Evolutionary conservation across 1,140 invertebrate genomes (phyloP), one percentile per base, ranked within the genome.

Genomic region (Dinothrombium tinctorium): DNA sequence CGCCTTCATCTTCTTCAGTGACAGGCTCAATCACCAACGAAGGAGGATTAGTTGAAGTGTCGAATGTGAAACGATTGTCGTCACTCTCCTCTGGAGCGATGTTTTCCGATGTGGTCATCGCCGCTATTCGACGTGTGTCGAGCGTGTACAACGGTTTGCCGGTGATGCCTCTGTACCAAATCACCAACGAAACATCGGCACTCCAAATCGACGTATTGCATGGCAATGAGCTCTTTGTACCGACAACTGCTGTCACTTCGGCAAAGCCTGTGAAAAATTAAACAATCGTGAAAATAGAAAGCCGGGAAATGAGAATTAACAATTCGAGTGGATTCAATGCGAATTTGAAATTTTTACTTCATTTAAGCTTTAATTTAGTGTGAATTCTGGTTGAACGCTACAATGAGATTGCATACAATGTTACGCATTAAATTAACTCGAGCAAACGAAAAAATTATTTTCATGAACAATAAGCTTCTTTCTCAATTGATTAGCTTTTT

Each of bases 11-110:
- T 47, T 73, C 69, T 45, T 63, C 59, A 47, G 74, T 69, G 9
- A 84, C 75, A 19, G 73, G 71, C 49, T 76, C 72, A 24, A 87
- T 63, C 25, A 71, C 71, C 12, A 87, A 64, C 6, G 72, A 66
- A 0, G 79, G 77, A 3, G 33, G 66, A 7, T 43, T 28, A 9
- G 19, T 8, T 9, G 15, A 26, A 0, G 43, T 25, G 22, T 51
- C 43, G 22, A 51, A 51, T 9, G 23, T 36, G 11, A 2, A 21
- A 5, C 5, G 33, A 36, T 19, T 36, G 19, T 36, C 11, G 4
- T 11, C 33, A 19, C 20, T 21, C 17, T 29, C 15, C 15, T 28
- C 26, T 28, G 26, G 28, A 29, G 12, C 28, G 28, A 29, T 11
- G 15, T 29, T 11, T n/a, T 29, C 28, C 28, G 41, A 31, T 15